Conservation (phyloP, 2,888 invertebrate species). For the Dioctria rufipes region DNA sequence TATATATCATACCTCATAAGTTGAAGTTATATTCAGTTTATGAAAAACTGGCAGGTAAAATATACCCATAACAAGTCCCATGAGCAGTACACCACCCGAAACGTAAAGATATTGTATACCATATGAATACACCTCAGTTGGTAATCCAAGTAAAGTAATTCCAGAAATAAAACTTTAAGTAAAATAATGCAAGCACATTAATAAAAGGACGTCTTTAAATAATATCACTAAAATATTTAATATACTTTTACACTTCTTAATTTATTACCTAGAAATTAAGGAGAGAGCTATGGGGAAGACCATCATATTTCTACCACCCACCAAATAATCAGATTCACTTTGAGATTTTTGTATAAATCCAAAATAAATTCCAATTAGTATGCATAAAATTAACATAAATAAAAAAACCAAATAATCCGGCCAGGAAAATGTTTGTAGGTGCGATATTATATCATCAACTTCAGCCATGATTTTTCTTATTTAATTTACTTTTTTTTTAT, state of each 20-base stretch:
- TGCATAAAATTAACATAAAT: constrained; percentile 81
- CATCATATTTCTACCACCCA: constrained; percentile 86
- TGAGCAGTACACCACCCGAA: constrained; percentile 76
- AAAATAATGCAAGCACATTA: not conserved
- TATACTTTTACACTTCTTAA: not conserved
- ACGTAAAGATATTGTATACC: constrained; percentile 84
- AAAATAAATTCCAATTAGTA: constrained; percentile 84
- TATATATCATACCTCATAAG: constrained; percentile 78
- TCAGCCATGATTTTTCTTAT: constrained; percentile 64
- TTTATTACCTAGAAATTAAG: constrained; percentile 81
- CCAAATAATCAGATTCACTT: constrained; percentile 82
- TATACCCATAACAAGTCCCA: constrained; percentile 78
- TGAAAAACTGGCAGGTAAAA: constrained; percentile 84
- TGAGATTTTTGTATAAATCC: constrained; percentile 78
- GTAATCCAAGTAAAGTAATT: constrained; percentile 83
- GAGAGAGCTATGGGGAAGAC: constrained; percentile 86
- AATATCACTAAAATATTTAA: not conserved
- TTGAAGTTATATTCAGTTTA: constrained; percentile 81
- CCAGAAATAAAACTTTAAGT: constrained; percentile 80
- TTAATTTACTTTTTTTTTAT: not conserved
- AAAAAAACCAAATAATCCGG: constrained; percentile 71
- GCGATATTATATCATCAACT: constrained; percentile 67
- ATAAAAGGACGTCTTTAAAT: not conserved
- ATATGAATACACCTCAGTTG: constrained; percentile 86
- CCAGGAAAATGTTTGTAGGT: constrained; percentile 69